Percentiles rank a stretch among this genome's conserved stretches.
These are phyloP conservation scores for Pseudanteris insignis DNA, from an alignment of 2,888 invertebrate species.

Conservation along the genomic window DNA sequence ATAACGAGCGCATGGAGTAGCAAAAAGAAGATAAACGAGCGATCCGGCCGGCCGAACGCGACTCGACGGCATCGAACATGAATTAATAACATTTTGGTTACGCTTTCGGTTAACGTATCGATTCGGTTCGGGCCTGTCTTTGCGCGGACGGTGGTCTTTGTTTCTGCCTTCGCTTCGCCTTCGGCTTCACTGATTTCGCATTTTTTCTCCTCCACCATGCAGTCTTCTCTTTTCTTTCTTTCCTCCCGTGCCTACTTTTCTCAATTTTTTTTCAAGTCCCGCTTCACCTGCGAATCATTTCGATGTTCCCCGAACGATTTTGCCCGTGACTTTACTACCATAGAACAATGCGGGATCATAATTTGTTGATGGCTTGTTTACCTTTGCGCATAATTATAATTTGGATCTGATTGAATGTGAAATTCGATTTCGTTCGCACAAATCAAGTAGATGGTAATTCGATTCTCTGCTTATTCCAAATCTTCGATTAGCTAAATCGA, in stretches of 20 bases:
- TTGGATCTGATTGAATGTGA: no score
- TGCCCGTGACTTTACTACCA: background rate
- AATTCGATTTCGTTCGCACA: no score
- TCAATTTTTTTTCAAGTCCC: background rate
- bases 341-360: background rate
- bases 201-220: slow-evolving; percentile 1
- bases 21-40: slow-evolving; percentile 41
- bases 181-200: background rate
- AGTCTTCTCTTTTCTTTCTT: background rate
- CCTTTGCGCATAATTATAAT: no score
- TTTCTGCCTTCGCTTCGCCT: slow-evolving; percentile 6
- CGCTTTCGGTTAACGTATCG: slow-evolving; percentile 24
- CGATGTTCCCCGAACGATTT: background rate
- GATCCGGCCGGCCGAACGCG: slow-evolving; percentile 11
- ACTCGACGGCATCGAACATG: slow-evolving; percentile 36
- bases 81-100: slow-evolving; percentile 44
- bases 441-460: no score
- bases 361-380: no score
- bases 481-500: no score
- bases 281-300: background rate
- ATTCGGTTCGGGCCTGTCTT: slow-evolving; percentile 26
- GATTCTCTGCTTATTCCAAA: no score
- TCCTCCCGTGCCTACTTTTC: background rate
- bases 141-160: slow-evolving; percentile 14
- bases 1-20: slow-evolving; percentile 38